These are phyloP conservation scores for Clusia tigrina DNA, from an alignment of 2,888 invertebrate species.

Conservation along the genomic window DNA sequence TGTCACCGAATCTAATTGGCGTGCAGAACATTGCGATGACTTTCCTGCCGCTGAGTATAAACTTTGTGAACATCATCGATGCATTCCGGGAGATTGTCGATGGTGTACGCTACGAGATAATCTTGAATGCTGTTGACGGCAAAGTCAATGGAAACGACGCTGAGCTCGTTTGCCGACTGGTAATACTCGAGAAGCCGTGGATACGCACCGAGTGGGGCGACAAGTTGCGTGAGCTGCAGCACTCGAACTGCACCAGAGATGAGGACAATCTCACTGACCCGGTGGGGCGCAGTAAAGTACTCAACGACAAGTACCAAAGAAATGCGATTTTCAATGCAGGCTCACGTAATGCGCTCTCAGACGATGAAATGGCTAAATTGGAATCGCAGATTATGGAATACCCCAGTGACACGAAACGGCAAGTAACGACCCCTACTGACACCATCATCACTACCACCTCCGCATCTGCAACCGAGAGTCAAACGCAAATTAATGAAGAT, in stretches of 20 bases:
- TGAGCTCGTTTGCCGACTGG: constrained; percentile 68
- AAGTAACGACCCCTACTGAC: constrained; percentile 21
- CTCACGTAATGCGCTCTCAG: constrained; percentile 55
- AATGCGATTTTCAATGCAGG: constrained; percentile 60
- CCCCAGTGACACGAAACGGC: constrained; percentile 33
- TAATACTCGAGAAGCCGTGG: constrained; percentile 74
- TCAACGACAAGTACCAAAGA: constrained; percentile 57
- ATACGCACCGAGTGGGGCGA: constrained; percentile 68
- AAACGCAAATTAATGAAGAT: constrained; percentile 31
- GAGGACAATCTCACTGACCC: constrained; percentile 38
- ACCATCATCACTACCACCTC: constrained; percentile 15
- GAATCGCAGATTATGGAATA: constrained; percentile 57
- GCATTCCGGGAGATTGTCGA: constrained; percentile 62
- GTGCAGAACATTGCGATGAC: constrained; percentile 61
- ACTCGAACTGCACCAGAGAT: constrained; percentile 72
- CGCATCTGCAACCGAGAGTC: constrained; percentile 18
- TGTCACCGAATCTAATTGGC: constrained; percentile 61
- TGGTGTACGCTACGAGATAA: constrained; percentile 60
- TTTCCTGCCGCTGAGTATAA: constrained; percentile 58
- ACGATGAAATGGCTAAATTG: constrained; percentile 55
- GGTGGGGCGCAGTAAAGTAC: constrained; percentile 39
- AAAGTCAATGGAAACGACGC: constrained; percentile 53
- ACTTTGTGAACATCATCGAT: constrained; percentile 60
- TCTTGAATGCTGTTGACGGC: constrained; percentile 56
- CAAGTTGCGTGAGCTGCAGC: constrained; percentile 69